These are phyloP conservation scores for Mastomys coucha DNA, from an alignment of 2,113 vertebrate genomes.

Conservation along the genomic window DNA sequence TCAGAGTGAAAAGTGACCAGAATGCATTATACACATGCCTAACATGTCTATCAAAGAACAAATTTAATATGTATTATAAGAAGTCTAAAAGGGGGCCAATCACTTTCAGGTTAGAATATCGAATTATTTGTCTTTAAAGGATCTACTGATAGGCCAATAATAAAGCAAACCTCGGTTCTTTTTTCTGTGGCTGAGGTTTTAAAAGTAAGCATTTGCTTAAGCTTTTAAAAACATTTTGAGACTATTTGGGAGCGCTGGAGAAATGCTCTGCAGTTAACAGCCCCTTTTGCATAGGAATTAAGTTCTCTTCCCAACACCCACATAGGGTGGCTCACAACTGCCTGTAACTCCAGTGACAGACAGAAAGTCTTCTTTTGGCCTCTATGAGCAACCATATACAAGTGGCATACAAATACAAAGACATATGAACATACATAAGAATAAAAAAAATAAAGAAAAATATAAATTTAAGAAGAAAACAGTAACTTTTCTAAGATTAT, in stretches of 20 bases:
- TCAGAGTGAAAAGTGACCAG: too few relatives aligned
- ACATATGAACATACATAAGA: not conserved
- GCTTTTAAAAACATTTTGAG: not conserved
- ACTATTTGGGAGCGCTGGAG: not conserved
- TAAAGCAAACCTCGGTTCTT: conserved; percentile 35
- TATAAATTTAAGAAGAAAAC: not conserved
- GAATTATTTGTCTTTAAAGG: not conserved
- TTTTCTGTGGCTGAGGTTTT: conserved; percentile 17
- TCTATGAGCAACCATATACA: not conserved
- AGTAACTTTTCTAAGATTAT: not conserved
- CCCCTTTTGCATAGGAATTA: too few relatives aligned
- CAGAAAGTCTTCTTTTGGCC: too few relatives aligned
- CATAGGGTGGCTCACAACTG: not conserved
- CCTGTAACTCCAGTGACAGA: not conserved
- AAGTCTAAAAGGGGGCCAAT: too few relatives aligned
- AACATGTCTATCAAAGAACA: not conserved
- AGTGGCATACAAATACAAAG: not conserved
- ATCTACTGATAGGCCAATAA: not conserved
- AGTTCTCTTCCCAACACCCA: not conserved
- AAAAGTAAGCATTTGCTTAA: not conserved
- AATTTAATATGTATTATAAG: too few relatives aligned
- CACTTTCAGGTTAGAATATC: not conserved
- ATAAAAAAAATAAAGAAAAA: not conserved
- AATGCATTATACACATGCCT: too few relatives aligned
- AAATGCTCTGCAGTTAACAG: not conserved